A percentile compares a stretch with the other conserved stretches of the same genome.
These are phyloP conservation scores for Argyresthia goedartella DNA, from an alignment of 2,888 invertebrate species.

Conservation along the genomic window DNA sequence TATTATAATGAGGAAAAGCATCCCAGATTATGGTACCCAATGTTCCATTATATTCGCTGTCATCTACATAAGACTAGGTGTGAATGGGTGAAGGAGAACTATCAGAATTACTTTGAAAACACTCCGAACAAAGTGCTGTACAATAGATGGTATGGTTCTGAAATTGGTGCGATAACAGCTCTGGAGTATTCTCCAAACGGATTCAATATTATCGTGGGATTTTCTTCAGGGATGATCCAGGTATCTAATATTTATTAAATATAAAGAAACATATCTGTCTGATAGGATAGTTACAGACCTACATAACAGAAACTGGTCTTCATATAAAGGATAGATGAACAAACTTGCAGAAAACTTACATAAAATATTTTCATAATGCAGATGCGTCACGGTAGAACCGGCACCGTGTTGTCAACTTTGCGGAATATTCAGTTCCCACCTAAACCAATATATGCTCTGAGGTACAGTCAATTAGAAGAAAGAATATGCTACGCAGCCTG, in stretches of 20 bases:
- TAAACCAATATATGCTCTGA: constrained; percentile 47
- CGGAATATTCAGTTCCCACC: constrained; percentile 57
- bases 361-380: too few species aligned
- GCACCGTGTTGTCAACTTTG: constrained; percentile 42
- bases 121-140: constrained; percentile 34
- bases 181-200: constrained; percentile 53
- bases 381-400: constrained; percentile 58
- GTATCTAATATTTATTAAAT: constrained; percentile 21
- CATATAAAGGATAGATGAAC: too few species aligned
- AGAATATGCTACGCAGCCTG: constrained; percentile 55
- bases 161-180: constrained; percentile 41
- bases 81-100: constrained; percentile 35
- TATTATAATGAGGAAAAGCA: constrained; percentile 29
- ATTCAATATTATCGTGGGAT: constrained; percentile 46
- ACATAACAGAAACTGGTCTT: too few species aligned
- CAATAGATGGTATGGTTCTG: constrained; percentile 40
- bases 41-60: constrained; percentile 24
- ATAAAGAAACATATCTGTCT: too few species aligned
- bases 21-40: constrained; percentile 40
- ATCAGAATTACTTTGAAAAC: constrained; percentile 29
- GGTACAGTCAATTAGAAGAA: constrained; percentile 42
- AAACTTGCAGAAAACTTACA: too few species aligned
- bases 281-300: too few species aligned
- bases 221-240: constrained; percentile 65
- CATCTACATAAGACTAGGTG: not conserved